Percentiles rank a stretch among this genome's conserved stretches.
Conservation (phyloP, 2,888 invertebrate genomes). For the Idaea biselata region DNA sequence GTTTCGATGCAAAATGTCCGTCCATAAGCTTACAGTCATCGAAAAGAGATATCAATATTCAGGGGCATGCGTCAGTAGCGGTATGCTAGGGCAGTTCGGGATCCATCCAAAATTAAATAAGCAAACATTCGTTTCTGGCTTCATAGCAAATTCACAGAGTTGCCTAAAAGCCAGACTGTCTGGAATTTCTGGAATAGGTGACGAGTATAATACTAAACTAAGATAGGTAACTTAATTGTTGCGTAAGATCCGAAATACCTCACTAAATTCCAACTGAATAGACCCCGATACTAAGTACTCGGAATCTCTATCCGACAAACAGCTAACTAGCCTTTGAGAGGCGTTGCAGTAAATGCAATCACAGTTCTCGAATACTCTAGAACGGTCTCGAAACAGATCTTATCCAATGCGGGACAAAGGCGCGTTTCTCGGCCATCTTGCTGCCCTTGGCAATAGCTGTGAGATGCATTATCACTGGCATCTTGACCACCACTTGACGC, state of each 20-base stretch:
- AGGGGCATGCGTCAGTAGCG: no score
- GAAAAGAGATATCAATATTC: no score
- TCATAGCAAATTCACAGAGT: no score
- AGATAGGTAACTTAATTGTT: not conserved
- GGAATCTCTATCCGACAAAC: not conserved
- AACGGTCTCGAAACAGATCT: not conserved
- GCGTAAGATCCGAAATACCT: not conserved
- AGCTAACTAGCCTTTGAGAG: constrained; percentile 1
- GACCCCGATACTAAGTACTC: not conserved
- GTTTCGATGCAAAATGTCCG: no score
- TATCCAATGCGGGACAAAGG: not conserved
- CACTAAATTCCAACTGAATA: not conserved
- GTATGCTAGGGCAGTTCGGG: no score
- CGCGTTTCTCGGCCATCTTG: not conserved
- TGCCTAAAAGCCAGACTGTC: no score
- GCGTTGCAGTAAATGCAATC: not conserved
- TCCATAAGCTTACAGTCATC: no score
- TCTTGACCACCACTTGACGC: not conserved
- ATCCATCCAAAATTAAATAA: no score
- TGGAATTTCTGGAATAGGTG: no score
- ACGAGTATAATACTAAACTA: not conserved
- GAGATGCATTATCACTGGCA: not conserved
- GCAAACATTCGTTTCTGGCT: no score
- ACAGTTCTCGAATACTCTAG: not conserved
- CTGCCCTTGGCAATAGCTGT: not conserved